Base-by-base conservation (phyloP, 1,140 invertebrate genomes). In the Pararge aegeria region DNA sequence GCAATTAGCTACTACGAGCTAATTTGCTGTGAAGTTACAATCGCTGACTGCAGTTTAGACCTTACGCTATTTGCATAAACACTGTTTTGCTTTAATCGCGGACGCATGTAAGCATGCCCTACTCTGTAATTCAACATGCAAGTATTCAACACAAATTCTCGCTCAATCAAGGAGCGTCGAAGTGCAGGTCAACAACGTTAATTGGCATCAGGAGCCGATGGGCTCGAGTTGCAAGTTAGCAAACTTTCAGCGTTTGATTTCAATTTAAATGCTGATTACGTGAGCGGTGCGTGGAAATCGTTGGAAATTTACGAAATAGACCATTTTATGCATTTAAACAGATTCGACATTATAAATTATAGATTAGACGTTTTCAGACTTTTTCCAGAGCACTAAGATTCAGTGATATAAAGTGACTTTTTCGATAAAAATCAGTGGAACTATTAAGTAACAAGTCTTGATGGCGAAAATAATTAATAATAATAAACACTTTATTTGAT, bases 101-200 rank as follows among this genome's bases (percentile, higher is more conserved):
- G n/a, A n/a, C 38, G 2, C 2, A 5, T 40, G 38, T 40, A 7
- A 40, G 16, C 9, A 20, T 42, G 38, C 13, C 42, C 42, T 20
- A 46, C 42, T 20, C 16, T 9, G 42, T 42, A 61, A 42, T 34
- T 49, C 46, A 27, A 50, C 24, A 29, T 55, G 55, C 18, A 56
- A 57, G 46, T 49, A 51, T 55, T 51, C 7, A 56, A 57, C 61
- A 59, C 44, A 61, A 68, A 64, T 61, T 60, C 55, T 52, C 20
- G 57, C 58, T 58, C 61, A 74, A 74, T 68, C 66, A 70, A 58
- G 61, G 50, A 74, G 64, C 44, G 53, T 24, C 29, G 64, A 61
- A 65, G 61, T 61, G 61, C 69, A 61, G 62, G 64, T 64, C 67
- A 69, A 73, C 68, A 71, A 20, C 57, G 68, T 66, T 74, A 71